Conservation (phyloP, 1,140 invertebrate genomes). For the Samia ricini region DNA sequence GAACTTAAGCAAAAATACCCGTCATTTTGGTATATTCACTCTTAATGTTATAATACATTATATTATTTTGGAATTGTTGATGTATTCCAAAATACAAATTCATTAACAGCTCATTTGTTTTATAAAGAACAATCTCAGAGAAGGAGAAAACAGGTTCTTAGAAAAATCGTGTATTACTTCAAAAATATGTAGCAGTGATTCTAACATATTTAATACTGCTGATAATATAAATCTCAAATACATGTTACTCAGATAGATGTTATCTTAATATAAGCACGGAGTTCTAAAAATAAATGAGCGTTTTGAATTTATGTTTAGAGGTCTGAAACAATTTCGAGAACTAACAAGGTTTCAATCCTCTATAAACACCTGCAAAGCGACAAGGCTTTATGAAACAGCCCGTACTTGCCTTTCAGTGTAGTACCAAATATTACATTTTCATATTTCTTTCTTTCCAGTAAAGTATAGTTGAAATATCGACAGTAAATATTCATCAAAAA, state of each 20-base stretch:
- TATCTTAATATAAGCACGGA: neutral
- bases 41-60: neutral
- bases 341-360: conserved; percentile 18
- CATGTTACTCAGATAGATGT: neutral
- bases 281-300: neutral
- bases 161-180: neutral
- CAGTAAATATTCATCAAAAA: neutral
- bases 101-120: neutral
- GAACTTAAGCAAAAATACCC: neutral
- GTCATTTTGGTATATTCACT: neutral
- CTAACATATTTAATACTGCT: neutral
- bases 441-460: conserved; percentile 16
- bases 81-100: neutral
- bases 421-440: conserved; percentile 42
- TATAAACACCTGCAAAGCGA: conserved; percentile 29
- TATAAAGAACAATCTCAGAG: neutral
- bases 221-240: no score
- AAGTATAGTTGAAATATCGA: conserved; percentile 3
- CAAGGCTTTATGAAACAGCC: conserved; percentile 17
- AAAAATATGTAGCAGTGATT: neutral
- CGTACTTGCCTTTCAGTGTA: conserved; percentile 36
- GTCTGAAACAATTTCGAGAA: conserved; percentile 10
- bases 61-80: neutral
- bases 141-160: no score
- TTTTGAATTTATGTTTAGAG: conserved; percentile 7